Base-by-base conservation (phyloP, 1,140 invertebrate species). In the Drosophila nigrodunni region DNA sequence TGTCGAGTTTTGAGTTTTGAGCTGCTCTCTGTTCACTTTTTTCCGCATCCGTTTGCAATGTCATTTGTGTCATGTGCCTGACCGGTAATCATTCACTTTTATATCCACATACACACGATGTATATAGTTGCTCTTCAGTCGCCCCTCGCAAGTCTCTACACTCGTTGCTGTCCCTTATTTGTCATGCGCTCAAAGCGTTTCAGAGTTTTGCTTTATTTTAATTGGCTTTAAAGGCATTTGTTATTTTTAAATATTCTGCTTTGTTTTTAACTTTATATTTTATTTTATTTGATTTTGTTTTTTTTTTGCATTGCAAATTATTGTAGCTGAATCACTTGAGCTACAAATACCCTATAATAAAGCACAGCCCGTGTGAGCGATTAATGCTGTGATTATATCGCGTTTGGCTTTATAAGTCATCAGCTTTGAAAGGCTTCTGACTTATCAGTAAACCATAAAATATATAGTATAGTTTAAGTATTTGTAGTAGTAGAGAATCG, bases 21-120 rank as follows among this genome's bases (percentile, higher is more conserved):
- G 54, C 44, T 60, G 15, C 44, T 47, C 43, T 43, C 25, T 54
- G 39, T 39, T 43, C 39, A 55, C 41, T 89, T 81, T 86, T 30
- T 30, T 87, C 83, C 82, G 83, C 83, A 87, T 87, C 82, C 82
- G 83, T 80, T 86, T 88, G 83, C 80, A 78, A 82, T 88, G 83
- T 87, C 83, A 88, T 86, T 86, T 86, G 82, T 83, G 76, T 78
- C 76, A 78, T 78, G 76, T 71, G 77, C 50, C 25, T 30, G 69
- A 46, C 50, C 52, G 64, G 78, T 80, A 71, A 68, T 71, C 68
- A 69, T 69, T 81, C 71, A 70, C 71, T 66, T 64, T 55, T 55
- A 64, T 64, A 64, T 64, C 41, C 30, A 41, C 39, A 21, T 30
- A 35, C 34, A 35, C n/a, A 54, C 15, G 15, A 15, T 15, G 15